phyloP scores from a whole-genome alignment of 2,113 vertebrate species.

The Pholis gunnellus region DNA sequence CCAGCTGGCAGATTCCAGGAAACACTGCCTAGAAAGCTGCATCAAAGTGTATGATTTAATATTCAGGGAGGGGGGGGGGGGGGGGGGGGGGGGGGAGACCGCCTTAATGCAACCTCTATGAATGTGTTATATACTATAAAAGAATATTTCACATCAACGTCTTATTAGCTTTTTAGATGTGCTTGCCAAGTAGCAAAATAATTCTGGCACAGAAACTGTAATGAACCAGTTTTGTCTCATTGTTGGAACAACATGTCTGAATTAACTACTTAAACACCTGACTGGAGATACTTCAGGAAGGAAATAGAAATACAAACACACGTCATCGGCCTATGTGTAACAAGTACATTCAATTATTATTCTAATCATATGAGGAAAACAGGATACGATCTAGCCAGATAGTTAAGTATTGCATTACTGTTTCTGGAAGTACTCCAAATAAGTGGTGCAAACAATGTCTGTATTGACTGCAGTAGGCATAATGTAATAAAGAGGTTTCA shows the following conservation, averaged over 20 bases:
- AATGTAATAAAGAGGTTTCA: conserved; percentile 2
- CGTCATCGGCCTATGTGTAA: background rate
- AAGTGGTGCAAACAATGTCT: background rate
- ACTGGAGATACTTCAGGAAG: background rate
- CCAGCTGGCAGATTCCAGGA: conserved; percentile 31
- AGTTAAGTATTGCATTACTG: background rate
- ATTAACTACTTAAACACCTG: background rate
- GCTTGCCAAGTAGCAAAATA: conserved; percentile 12
- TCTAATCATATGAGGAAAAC: background rate
- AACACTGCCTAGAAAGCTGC: conserved; percentile 36
- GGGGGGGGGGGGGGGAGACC: no score
- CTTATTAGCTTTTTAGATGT: background rate
- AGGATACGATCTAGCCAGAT: background rate
- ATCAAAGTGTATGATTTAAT: background rate
- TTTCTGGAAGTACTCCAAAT: background rate
- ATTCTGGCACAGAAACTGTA: conserved; percentile 2
- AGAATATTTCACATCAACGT: background rate
- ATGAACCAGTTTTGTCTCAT: conserved; percentile 3
- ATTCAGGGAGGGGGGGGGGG: no score
- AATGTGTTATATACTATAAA: background rate
- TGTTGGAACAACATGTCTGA: background rate
- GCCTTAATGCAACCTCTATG: background rate
- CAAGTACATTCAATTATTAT: no score
- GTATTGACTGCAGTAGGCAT: background rate
- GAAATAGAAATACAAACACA: background rate